phyloP scores from a whole-genome alignment of 2,888 invertebrate genomes.

The Folsomia manolachei region DNA sequence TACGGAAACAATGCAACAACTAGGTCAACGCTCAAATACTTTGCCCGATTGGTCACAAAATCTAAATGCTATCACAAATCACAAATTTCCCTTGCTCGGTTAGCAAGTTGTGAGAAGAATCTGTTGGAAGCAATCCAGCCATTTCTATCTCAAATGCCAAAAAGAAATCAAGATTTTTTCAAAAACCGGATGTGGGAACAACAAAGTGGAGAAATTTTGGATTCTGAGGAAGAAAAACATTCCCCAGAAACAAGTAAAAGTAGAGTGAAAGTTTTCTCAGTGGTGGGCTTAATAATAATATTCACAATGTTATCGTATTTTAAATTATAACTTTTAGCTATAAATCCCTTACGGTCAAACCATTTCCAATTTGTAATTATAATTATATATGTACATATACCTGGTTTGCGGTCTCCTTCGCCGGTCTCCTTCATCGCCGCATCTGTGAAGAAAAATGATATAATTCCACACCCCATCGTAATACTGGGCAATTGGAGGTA shows the following conservation, averaged over 20 bases:
- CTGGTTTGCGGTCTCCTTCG: too few relatives aligned
- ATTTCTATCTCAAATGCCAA: background rate
- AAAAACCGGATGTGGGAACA: background rate
- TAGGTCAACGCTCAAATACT: background rate
- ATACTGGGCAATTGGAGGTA: too few relatives aligned
- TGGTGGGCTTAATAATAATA: background rate
- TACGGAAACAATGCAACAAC: background rate
- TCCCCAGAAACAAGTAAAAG: background rate
- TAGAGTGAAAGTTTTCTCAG: background rate
- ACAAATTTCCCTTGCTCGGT: background rate
- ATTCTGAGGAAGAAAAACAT: background rate
- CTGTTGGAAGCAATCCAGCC: background rate
- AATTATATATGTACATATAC: too few relatives aligned
- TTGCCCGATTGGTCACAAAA: background rate
- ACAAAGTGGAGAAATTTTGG: background rate
- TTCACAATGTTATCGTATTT: background rate
- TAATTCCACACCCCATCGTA: conserved; percentile 21
- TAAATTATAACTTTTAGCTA: background rate
- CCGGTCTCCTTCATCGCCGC: too few relatives aligned
- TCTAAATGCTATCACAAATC: background rate
- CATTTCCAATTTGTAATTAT: too few relatives aligned
- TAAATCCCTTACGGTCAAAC: background rate
- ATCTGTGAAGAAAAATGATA: conserved; percentile 31
- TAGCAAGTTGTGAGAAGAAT: background rate
- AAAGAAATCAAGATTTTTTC: background rate